These are phyloP conservation scores for Gerris buenoi DNA, from an alignment of 1,140 invertebrate genomes.

Conservation along the genomic window DNA sequence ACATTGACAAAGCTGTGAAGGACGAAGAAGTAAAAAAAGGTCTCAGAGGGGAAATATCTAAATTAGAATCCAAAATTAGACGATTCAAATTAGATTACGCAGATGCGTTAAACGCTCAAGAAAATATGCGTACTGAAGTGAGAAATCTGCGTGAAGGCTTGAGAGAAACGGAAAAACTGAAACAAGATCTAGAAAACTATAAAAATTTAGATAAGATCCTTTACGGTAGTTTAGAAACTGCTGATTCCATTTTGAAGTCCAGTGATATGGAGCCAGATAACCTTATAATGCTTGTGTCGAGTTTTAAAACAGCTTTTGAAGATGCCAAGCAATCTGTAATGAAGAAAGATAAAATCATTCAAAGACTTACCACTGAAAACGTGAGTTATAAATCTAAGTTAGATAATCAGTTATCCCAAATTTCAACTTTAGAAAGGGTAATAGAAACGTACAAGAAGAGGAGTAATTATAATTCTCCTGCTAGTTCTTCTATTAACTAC, in stretches of 20 bases:
- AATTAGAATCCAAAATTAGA: background rate
- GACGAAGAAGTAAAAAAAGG: background rate
- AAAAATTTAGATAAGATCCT: background rate
- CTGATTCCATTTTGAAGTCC: background rate
- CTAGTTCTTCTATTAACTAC: background rate
- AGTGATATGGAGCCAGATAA: background rate
- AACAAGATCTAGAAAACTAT: background rate
- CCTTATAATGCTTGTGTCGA: background rate
- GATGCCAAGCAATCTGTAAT: background rate
- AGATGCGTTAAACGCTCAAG: background rate
- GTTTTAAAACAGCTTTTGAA: background rate
- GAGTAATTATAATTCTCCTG: background rate
- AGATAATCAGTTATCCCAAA: background rate
- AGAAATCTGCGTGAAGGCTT: background rate
- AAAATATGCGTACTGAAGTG: background rate
- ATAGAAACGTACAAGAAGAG: background rate
- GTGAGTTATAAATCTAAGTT: background rate
- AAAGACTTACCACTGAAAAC: background rate
- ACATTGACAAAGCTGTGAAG: background rate
- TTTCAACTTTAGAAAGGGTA: background rate
- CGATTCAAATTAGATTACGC: background rate
- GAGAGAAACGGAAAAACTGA: background rate
- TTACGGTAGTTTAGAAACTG: background rate
- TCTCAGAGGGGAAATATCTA: background rate
- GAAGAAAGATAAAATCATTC: background rate